Evolutionary conservation across 2,797 vertebrate genomes (phyloP).

Genomic region (Eleutherodactylus coqui): DNA sequence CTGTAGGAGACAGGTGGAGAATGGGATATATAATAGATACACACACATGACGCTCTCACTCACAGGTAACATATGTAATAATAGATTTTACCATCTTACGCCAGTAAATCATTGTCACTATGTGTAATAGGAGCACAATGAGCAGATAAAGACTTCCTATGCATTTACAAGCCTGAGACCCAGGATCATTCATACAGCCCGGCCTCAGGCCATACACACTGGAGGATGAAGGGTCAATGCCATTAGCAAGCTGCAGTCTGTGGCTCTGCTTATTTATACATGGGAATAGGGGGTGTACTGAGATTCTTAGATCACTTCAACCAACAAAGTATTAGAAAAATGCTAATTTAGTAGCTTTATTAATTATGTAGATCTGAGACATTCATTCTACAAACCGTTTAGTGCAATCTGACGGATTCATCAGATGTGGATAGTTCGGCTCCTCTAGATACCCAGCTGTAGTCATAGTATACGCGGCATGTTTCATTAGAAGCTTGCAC

Average conservation of each 20-base stretch:
- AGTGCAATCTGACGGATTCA: background rate
- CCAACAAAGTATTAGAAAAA: conserved; percentile 3
- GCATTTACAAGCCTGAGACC: background rate
- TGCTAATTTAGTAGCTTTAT: background rate
- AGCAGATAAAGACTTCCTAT: background rate
- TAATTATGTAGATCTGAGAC: conserved; percentile 28
- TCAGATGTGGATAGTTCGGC: background rate
- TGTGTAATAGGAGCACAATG: background rate
- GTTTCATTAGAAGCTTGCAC: background rate
- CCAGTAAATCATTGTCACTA: background rate
- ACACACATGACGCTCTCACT: background rate
- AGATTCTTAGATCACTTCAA: background rate
- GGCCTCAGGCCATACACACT: background rate
- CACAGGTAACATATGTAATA: background rate
- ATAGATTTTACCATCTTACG: background rate
- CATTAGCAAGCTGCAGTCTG: background rate
- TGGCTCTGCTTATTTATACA: background rate
- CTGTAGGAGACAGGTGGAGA: background rate
- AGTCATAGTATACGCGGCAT: background rate
- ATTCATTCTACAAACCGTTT: conserved; percentile 25
- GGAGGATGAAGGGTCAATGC: conserved; percentile 17
- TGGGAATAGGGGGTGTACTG: background rate
- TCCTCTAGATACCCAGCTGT: background rate
- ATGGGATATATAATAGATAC: background rate
- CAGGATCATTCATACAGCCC: background rate